These are phyloP conservation scores for Urocyon cinereoargenteus DNA, from an alignment of 2,797 vertebrate genomes.

Conservation along the genomic window DNA sequence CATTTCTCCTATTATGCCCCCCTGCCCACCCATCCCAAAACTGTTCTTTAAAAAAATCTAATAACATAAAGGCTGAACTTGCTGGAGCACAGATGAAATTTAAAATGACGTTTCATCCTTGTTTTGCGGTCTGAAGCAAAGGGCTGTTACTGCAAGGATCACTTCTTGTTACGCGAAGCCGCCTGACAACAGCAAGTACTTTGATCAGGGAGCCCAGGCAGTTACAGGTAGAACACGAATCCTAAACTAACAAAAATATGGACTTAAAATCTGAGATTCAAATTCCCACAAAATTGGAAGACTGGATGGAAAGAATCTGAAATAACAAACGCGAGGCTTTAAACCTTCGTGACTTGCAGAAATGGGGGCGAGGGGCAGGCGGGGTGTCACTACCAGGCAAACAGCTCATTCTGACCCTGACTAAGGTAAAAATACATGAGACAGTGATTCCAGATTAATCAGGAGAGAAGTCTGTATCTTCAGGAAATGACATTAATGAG, in stretches of 20 bases:
- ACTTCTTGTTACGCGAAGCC: accelerated
- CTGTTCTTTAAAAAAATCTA: background rate
- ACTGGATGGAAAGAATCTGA: background rate
- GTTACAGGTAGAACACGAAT: background rate
- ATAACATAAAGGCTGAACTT: background rate
- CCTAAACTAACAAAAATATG: background rate
- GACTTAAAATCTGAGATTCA: background rate
- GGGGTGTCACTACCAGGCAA: background rate
- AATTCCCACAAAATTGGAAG: background rate
- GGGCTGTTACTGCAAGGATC: accelerated
- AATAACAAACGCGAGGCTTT: background rate
- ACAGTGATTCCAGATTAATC: background rate
- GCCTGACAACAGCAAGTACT: accelerated
- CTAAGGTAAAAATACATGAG: background rate
- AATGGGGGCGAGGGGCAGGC: background rate
- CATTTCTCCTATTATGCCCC: background rate
- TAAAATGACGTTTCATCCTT: background rate
- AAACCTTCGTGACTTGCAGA: background rate
- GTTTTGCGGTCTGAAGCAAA: background rate
- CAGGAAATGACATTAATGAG: background rate
- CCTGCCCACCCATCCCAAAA: background rate
- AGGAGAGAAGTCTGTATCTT: background rate
- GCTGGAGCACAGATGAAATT: background rate
- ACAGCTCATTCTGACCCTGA: background rate
- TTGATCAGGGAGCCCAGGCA: background rate